phyloP scores from a whole-genome alignment of 2,797 vertebrate genomes.

The Gymnoscopelus braueri region DNA sequence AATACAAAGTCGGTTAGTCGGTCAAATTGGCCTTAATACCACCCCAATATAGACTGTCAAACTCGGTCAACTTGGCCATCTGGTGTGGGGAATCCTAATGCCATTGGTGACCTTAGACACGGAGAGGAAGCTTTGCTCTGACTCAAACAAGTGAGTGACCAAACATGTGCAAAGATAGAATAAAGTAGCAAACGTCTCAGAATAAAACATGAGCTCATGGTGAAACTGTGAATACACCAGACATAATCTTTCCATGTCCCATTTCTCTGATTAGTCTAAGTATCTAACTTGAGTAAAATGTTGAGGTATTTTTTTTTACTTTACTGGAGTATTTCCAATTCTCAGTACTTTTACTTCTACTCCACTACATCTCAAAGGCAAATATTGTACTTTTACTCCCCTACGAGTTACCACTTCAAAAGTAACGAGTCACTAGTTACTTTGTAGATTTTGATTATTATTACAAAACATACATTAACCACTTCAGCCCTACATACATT shows the following conservation, averaged over 20 bases:
- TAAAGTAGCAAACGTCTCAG: neutral
- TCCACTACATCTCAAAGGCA: too few relatives aligned
- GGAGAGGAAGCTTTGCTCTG: neutral
- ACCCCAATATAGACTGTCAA: conserved; percentile 23
- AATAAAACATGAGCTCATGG: neutral
- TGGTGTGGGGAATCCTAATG: conserved; percentile 66
- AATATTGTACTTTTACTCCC: too few relatives aligned
- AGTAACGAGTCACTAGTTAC: too few relatives aligned
- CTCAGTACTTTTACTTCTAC: too few relatives aligned
- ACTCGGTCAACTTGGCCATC: conserved; percentile 64
- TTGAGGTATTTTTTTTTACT: too few relatives aligned
- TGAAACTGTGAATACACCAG: neutral
- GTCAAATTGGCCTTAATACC: conserved; percentile 18
- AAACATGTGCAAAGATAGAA: neutral
- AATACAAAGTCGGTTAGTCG: conserved; percentile 18
- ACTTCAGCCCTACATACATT: too few relatives aligned
- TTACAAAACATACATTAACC: too few relatives aligned
- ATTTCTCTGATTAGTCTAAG: neutral
- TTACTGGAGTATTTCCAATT: too few relatives aligned
- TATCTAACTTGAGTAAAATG: too few relatives aligned
- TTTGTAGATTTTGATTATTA: too few relatives aligned
- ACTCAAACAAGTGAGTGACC: conserved; percentile 6
- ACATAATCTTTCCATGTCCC: neutral
- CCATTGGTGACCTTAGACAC: conserved; percentile 42
- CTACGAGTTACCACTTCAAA: too few relatives aligned